phyloP scores from a whole-genome alignment of 2,113 vertebrate species.

The Oreocharis arfaki region DNA sequence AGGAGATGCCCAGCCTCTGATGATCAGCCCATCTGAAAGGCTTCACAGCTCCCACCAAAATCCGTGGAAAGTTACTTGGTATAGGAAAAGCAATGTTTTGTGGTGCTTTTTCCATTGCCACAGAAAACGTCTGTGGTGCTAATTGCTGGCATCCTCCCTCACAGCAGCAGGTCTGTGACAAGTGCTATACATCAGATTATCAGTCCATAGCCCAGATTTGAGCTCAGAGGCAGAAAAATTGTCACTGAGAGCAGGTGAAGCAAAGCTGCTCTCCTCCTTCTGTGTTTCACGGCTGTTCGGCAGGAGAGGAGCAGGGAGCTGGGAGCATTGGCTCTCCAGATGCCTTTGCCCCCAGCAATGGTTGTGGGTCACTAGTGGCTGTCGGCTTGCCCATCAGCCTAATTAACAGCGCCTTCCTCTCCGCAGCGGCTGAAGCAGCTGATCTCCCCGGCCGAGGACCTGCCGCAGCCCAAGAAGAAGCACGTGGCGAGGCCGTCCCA shows the following conservation, averaged over 20 bases:
- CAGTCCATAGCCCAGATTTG: neutral
- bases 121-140: neutral
- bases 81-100: neutral
- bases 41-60: neutral
- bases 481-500: rapidly evolving
- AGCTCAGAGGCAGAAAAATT: neutral
- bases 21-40: neutral
- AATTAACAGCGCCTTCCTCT: conserved; percentile 13
- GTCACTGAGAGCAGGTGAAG: neutral
- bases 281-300: rapidly evolving
- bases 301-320: neutral
- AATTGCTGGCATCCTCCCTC: neutral
- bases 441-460: conserved; percentile 60
- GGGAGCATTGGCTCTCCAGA: neutral
- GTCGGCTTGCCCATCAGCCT: neutral
- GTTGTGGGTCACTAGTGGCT: neutral
- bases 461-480: conserved; percentile 60
- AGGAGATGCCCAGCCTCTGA: neutral
- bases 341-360: neutral
- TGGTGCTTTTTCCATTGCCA: neutral
- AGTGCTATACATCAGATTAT: neutral
- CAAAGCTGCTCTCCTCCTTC: neutral
- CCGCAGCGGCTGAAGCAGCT: conserved; percentile 69
- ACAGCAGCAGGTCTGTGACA: neutral
- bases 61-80: neutral